Evolutionary conservation across 2,113 vertebrate genomes (phyloP).

Genomic region (Alligator sinensis): DNA sequence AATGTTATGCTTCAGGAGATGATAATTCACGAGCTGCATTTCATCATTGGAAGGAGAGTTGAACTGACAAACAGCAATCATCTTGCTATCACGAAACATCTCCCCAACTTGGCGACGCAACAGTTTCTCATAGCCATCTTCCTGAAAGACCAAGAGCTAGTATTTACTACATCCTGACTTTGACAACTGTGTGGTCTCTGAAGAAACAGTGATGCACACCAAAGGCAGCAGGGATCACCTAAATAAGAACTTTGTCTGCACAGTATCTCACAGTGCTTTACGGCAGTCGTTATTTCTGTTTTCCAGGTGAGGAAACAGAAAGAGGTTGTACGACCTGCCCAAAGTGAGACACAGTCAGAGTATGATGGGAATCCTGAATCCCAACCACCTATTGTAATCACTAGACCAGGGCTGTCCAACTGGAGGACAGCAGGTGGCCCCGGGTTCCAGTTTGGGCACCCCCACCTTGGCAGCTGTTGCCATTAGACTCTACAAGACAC

Average conservation of each 20-base stretch:
- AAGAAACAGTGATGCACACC: not conserved
- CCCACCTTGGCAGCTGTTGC: no score
- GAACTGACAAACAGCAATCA: slow-evolving; percentile 90
- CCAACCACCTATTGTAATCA: not conserved
- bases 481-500: no score
- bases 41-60: slow-evolving; percentile 80
- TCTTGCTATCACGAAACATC: slow-evolving; percentile 81
- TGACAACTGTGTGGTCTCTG: not conserved
- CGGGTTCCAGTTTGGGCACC: no score
- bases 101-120: slow-evolving; percentile 77
- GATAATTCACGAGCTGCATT: slow-evolving; percentile 78
- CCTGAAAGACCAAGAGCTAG: slow-evolving; percentile 63
- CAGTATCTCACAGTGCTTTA: not conserved
- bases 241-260: not conserved
- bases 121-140: slow-evolving; percentile 70
- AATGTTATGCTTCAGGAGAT: slow-evolving; percentile 84
- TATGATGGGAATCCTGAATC: not conserved
- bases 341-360: not conserved
- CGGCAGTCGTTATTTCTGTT: not conserved
- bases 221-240: not conserved
- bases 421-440: no score
- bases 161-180: not conserved
- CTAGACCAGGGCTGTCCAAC: not conserved
- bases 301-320: not conserved
- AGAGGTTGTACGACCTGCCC: not conserved